Evolutionary conservation across 2,888 invertebrate genomes (phyloP).

Genomic region (Lasioglossum morio): DNA sequence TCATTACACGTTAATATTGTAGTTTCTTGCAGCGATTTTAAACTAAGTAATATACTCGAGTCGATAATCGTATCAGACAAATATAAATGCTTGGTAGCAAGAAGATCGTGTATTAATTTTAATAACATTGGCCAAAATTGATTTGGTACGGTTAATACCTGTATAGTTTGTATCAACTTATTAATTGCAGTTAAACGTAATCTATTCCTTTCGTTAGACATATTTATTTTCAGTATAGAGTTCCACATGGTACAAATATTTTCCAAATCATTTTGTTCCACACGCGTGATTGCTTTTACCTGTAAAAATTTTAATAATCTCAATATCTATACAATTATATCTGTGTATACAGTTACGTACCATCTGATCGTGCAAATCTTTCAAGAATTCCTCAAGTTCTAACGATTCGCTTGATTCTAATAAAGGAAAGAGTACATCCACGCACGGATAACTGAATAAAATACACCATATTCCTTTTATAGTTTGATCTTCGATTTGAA

Average conservation of each 20-base stretch:
- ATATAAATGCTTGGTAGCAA: conserved; percentile 69
- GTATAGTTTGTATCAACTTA: conserved; percentile 67
- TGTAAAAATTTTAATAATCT: conserved; percentile 45
- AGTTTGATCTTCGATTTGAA: conserved; percentile 64
- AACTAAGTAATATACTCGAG: conserved; percentile 68
- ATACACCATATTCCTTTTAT: conserved; percentile 70
- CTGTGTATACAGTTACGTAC: conserved; percentile 32
- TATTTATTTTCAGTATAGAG: conserved; percentile 72
- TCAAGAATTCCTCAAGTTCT: conserved; percentile 69
- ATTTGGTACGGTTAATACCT: conserved; percentile 55
- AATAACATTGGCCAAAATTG: conserved; percentile 68
- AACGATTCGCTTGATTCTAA: conserved; percentile 69
- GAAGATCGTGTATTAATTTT: conserved; percentile 65
- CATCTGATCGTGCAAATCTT: conserved; percentile 53
- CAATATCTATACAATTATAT: not conserved
- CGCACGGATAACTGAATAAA: conserved; percentile 69
- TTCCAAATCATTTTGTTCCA: conserved; percentile 58
- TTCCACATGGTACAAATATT: conserved; percentile 75
- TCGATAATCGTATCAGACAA: conserved; percentile 73
- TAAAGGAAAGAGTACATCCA: conserved; percentile 68
- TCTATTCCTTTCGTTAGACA: conserved; percentile 72
- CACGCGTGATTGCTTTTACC: conserved; percentile 62
- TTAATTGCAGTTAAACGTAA: conserved; percentile 68
- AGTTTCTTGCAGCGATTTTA: conserved; percentile 69
- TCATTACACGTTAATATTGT: conserved; percentile 69